Base-by-base conservation (phyloP, 2,797 vertebrate genomes). In the Neosalanx taihuensis region DNA sequence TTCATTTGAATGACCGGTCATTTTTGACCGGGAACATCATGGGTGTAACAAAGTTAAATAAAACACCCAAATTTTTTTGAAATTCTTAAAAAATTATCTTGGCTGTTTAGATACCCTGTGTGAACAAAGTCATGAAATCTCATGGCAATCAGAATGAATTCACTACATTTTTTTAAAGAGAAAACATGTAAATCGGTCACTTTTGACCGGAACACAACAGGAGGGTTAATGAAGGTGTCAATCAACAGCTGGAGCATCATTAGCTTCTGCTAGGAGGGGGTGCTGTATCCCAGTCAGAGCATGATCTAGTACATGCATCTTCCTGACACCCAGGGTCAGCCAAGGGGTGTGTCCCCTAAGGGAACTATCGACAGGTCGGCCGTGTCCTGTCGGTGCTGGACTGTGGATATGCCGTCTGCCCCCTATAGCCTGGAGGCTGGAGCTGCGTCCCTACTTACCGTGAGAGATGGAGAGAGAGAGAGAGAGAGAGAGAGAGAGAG, bases 211-310 rank as follows among this genome's bases (percentile, higher is more conserved):
- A n/a, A n/a, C n/a, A n/a, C n/a, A n/a, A n/a, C n/a, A n/a, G n/a
- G n/a, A n/a, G n/a, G n/a, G n/a, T n/a, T n/a, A 61, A 71, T 62
- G 46, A 67, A 67, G 23, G 49, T 67, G 65, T 67, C 65, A 67
- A 67, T 67, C 65, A 67, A 67, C 51, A 49, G 20, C 53, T 56
- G 65, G 51, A 18, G 53, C 49, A 46, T 59, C 67, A 69, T 61
- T 56, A 63, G 49, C 62, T 37, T 30, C 9, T 70, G 53, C 70
- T 33, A 20, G 15, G 70, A 33, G 13, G 51, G 35, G 59, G 53
- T 35, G 63, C 31, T 33, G 59, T 23, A 23, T 58, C 64, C 20
- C 64, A 65, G 37, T 13, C 64, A 23, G 37, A 41, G 35, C n/a
- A 23, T 20, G 23, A 65, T 41, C 46, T 23, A 65, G 64, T 37